These are phyloP conservation scores for Scrobipalpa atriplicella DNA, from an alignment of 2,888 invertebrate species.

Conservation along the genomic window DNA sequence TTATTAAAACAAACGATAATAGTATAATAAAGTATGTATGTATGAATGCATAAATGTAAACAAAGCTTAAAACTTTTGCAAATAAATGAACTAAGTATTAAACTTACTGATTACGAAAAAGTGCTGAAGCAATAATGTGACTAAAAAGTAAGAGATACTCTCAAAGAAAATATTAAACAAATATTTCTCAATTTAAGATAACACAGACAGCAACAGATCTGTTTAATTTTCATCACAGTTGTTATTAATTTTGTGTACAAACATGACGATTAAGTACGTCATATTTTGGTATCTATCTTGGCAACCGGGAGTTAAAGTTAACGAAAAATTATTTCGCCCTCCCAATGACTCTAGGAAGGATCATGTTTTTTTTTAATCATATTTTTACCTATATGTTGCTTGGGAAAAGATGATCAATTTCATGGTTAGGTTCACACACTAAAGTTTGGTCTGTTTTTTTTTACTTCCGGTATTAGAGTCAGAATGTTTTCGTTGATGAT, in stretches of 20 bases:
- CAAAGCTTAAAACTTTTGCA: neutral
- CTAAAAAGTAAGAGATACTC: neutral
- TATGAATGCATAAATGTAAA: neutral
- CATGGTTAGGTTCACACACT: no score
- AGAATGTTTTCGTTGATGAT: neutral
- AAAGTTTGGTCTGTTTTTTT: no score
- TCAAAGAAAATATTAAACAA: neutral
- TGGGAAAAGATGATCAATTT: no score
- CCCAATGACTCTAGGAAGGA: no score
- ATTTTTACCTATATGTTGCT: no score
- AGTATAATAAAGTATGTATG: neutral
- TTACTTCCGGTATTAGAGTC: no score
- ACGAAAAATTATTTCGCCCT: no score
- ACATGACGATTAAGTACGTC: neutral
- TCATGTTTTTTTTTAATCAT: no score
- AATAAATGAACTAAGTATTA: no score
- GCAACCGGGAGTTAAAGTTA: no score
- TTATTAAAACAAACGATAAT: neutral
- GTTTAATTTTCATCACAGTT: neutral
- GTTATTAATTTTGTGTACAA: neutral
- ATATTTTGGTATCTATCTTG: neutral
- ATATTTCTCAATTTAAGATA: constrained; percentile 6
- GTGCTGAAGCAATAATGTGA: neutral
- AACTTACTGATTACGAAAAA: neutral
- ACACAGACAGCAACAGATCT: neutral